Evolutionary conservation across 2,113 vertebrate genomes (phyloP), one percentile per base, ranked within the genome.

Genomic region (Chionis minor): DNA sequence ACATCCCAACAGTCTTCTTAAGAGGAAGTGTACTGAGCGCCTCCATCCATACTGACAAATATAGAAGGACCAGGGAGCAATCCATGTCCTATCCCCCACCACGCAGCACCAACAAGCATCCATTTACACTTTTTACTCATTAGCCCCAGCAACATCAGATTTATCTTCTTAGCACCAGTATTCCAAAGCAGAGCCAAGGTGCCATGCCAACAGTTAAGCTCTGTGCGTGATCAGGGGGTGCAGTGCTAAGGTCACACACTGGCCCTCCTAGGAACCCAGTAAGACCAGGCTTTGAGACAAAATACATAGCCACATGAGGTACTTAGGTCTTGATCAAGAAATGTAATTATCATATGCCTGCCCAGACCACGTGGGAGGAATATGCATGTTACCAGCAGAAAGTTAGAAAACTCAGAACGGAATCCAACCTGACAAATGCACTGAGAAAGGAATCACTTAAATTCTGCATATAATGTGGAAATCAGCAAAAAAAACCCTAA

Each of bases 21-120:
- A 77, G 20, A 74, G 45, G 69, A 89, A 87, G 18, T 24, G 21
- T 92, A 62, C 20, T 42, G 28, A 78, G 49, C 51, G 42, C 9
- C 38, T 89, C 69, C 45, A 81, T 63, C 72, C 92, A 59, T 59
- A 63, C 24, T 38, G 47, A 81, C 33, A 81, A 91, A 93, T 59
- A 73, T 10, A 70, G 42, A 84, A 90, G 38, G 35, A 35, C n/a
- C 32, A 55, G 16, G 3, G 30, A 77, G 24, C 12, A 87, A 58
- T 19, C 55, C 28, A 27, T 30, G 42, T 70, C 23, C 45, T 78
- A n/a, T 12, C 7, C 10, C 2, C 5, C 35, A 42, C 11, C 22
- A 51, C 24, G 49, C 49, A 51, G 12, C 22, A 51, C 19, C 35
- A 88, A 54, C 0, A 1, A 56, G 8, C 12, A 67, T 7, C 18